phyloP scores from a whole-genome alignment of 1,140 invertebrate species.

The Drusus annulatus region DNA sequence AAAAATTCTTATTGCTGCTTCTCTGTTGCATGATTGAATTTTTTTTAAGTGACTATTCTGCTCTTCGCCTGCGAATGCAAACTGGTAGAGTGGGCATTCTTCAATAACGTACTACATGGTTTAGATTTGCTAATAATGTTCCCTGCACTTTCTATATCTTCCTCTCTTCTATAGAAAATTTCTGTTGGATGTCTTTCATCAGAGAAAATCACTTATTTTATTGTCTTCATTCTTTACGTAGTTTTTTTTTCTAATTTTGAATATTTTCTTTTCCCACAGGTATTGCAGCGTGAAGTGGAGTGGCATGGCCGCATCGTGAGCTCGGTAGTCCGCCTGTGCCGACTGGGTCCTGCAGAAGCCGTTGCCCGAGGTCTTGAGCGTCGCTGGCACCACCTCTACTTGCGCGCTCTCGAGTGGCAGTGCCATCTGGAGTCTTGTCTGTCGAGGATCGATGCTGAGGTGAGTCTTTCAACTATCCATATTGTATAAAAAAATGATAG shows the following conservation, averaged over 20 bases:
- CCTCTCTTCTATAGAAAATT: background rate
- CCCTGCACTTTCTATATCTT: background rate
- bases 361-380: constrained; percentile 78
- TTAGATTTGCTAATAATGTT: background rate
- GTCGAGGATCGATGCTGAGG: constrained; percentile 67
- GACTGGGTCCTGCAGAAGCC: constrained; percentile 63
- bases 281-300: constrained; percentile 88
- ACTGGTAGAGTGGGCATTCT: background rate
- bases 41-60: too few species aligned
- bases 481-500: too few species aligned
- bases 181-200: background rate
- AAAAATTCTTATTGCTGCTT: too few species aligned
- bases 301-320: constrained; percentile 86
- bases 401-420: constrained; percentile 91
- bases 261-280: constrained; percentile 72
- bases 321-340: constrained; percentile 81
- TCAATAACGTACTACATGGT: background rate
- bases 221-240: too few species aligned
- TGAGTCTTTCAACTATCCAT: constrained; percentile 49
- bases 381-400: constrained; percentile 90
- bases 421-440: constrained; percentile 74
- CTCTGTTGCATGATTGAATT: too few species aligned
- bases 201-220: background rate
- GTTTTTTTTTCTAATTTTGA: too few species aligned
- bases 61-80: too few species aligned